These are phyloP conservation scores for Lypha dubia DNA, from an alignment of 2,888 invertebrate genomes.

Conservation along the genomic window DNA sequence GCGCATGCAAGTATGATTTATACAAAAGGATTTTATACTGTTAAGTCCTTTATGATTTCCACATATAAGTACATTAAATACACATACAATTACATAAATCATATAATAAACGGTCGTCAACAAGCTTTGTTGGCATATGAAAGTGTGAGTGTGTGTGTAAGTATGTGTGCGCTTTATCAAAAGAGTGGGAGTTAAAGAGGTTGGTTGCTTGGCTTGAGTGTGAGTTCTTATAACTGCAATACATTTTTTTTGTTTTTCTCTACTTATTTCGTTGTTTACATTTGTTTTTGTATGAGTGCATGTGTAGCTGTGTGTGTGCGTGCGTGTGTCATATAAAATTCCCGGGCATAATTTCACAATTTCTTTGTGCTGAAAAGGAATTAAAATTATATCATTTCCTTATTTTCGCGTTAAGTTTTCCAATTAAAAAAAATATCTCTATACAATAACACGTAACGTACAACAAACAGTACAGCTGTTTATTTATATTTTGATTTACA, in stretches of 20 bases:
- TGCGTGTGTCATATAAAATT: constrained; percentile 25
- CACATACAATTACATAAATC: constrained; percentile 40
- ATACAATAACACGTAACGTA: neutral
- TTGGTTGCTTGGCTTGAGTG: constrained; percentile 1
- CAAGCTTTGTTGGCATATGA: neutral
- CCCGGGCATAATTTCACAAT: constrained; percentile 57
- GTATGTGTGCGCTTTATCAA: constrained; percentile 18
- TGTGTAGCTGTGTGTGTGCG: neutral
- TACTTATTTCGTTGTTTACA: constrained; percentile 38
- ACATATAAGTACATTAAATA: constrained; percentile 28
- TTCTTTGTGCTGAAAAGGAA: constrained; percentile 68
- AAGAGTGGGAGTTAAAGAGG: constrained; percentile 19
- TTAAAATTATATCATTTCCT: constrained; percentile 73
- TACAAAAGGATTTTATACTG: constrained; percentile 60
- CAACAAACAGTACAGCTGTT: constrained; percentile 43
- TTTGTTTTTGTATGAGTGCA: neutral
- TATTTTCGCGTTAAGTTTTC: constrained; percentile 72
- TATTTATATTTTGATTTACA: constrained; percentile 43
- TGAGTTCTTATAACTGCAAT: constrained; percentile 1
- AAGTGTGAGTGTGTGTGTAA: neutral
- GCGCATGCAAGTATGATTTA: constrained; percentile 27
- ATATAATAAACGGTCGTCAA: constrained; percentile 63
- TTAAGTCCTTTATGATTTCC: constrained; percentile 61
- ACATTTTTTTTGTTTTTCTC: constrained; percentile 1
- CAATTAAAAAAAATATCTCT: constrained; percentile 70